Evolutionary conservation across 1,140 invertebrate species (phyloP).

Genomic region (Hydropsyche tenuis): DNA sequence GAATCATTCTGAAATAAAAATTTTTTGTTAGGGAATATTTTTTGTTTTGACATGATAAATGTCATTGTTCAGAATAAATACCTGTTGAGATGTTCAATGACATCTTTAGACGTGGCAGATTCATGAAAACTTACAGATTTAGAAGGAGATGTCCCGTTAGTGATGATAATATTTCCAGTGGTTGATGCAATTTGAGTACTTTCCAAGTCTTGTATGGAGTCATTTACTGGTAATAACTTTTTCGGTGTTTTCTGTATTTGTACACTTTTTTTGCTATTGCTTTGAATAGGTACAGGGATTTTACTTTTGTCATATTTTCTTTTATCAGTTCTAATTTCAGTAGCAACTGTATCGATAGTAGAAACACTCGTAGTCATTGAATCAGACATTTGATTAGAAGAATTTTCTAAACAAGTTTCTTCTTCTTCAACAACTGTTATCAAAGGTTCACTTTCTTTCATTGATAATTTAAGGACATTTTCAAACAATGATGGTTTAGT

Average conservation of each 20-base stretch:
- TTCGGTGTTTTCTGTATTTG: constrained; percentile 31
- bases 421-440: constrained; percentile 69
- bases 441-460: constrained; percentile 58
- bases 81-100: constrained; percentile 77
- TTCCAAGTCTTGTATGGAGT: constrained; percentile 43
- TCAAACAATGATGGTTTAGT: constrained; percentile 52
- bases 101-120: constrained; percentile 74
- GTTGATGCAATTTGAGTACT: constrained; percentile 50
- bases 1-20: constrained; percentile 65
- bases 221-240: constrained; percentile 34
- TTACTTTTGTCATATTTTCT: constrained; percentile 58
- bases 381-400: constrained; percentile 63
- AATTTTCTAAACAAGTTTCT: constrained; percentile 55
- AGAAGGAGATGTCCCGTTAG: constrained; percentile 56
- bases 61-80: constrained; percentile 24
- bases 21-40: too few relatives aligned
- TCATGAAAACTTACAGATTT: constrained; percentile 71
- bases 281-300: constrained; percentile 54
- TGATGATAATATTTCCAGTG: constrained; percentile 50
- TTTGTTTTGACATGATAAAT: neutral
- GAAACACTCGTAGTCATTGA: constrained; percentile 72
- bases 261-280: constrained; percentile 30
- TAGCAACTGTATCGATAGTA: constrained; percentile 69
- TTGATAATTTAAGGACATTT: constrained; percentile 58
- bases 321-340: constrained; percentile 65